A percentile compares a stretch with the other conserved stretches of the same genome.
These are phyloP conservation scores for Reticulitermes lucifugus DNA, from an alignment of 2,888 invertebrate species.

Conservation along the genomic window DNA sequence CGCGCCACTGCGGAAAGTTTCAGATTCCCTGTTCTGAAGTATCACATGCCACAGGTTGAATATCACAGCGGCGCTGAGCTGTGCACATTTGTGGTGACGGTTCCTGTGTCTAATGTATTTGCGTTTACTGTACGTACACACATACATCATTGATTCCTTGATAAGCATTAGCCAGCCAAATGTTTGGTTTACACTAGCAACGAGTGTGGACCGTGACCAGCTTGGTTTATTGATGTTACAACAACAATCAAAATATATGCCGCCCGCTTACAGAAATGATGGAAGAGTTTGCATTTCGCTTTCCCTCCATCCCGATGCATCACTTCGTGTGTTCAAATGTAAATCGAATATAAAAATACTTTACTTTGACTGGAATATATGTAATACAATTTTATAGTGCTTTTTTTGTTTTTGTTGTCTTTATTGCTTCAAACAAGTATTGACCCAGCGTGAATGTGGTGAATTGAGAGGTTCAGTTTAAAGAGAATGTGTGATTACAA, in stretches of 20 bases:
- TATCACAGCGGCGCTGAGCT: background rate
- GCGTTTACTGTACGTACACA: slow-evolving; percentile 16
- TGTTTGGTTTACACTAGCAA: slow-evolving; percentile 36
- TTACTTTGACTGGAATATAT: slow-evolving; percentile 12
- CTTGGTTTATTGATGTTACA: slow-evolving; percentile 46
- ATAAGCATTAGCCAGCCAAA: slow-evolving; percentile 43
- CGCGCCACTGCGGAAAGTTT: background rate
- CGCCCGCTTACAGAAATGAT: slow-evolving; percentile 28
- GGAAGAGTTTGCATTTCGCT: slow-evolving; percentile 33
- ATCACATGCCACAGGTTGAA: background rate
- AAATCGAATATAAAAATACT: slow-evolving; percentile 33
- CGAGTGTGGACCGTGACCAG: slow-evolving; percentile 15
- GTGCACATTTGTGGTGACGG: background rate
- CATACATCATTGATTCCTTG: slow-evolving; percentile 47
- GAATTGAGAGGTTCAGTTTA: slow-evolving; percentile 12
- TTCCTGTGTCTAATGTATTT: slow-evolving; percentile 12
- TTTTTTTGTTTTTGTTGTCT: background rate
- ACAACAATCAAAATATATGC: slow-evolving; percentile 42
- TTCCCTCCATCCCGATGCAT: background rate
- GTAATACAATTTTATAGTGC: background rate
- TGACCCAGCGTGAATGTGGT: background rate
- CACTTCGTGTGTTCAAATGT: slow-evolving; percentile 36
- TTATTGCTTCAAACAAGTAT: background rate
- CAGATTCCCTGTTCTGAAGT: background rate
- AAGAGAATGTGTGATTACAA: background rate